Evolutionary conservation across 2,113 vertebrate species (phyloP), one percentile per base, ranked within the genome.

Genomic region (Beaufortia kweichowensis): DNA sequence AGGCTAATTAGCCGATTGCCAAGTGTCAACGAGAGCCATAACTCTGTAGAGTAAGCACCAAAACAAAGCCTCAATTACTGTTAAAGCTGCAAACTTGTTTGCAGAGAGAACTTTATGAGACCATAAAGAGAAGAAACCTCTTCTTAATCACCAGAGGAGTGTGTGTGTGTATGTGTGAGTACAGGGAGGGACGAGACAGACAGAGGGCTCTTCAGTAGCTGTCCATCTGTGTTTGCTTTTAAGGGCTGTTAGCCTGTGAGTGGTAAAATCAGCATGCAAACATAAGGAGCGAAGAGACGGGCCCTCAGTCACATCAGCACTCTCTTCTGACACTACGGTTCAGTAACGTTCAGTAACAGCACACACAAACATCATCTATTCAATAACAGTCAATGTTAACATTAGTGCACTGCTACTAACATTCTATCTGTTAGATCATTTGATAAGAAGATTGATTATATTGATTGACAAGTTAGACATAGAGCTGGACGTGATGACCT

Each of bases 201-300:
- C 35, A 63, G 74, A 62, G 68, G 23, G 19, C 55, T 69, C 43
- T 71, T 71, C 76, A 78, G 75, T 76, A 59, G 56, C 57, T 81
- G 71, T 78, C 76, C 79, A 79, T 75, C 59, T 76, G 79, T 81
- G 69, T 83, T 82, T 82, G 80, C 71, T 82, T 68, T 76, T 35
- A 57, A 81, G 72, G n/a, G 28, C 33, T 75, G 65, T 81, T 81
- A 72, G 26, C 60, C 73, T 48, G 62, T 21, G 21, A 61, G 79
- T 76, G 79, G 59, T 78, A 81, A 61, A 81, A 83, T 75, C 70
- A 71, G 63, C 39, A 66, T 35, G 62, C 56, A 71, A 69, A 76
- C 53, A 62, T 3, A 41, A 83, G 26, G 50, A 50, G 48, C 15
- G 21, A 7, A 63, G 29, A 55, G 14, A 74, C 14, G 57, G 31